A percentile compares a stretch with the other conserved stretches of the same genome.
phyloP scores from a whole-genome alignment of 53 echinoderm and acorn worm species.

The Glandiceps talaboti region DNA sequence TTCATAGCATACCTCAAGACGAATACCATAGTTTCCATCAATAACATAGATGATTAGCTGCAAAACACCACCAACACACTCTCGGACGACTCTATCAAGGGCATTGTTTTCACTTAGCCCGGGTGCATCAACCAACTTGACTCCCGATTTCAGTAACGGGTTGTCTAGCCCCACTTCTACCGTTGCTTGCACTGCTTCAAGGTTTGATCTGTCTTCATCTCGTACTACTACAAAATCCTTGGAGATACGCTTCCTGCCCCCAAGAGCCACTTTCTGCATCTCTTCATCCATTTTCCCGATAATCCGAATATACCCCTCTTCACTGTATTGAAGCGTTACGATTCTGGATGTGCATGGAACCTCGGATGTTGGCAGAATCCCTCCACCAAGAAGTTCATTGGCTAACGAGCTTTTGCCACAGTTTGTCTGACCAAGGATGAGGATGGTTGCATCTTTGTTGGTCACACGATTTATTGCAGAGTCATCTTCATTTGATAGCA shows the following conservation, averaged over 20 bases:
- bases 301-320: neutral
- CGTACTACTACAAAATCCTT: neutral
- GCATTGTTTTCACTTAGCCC: neutral
- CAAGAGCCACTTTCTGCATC: neutral
- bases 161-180: neutral
- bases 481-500: neutral
- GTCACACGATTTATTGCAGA: neutral
- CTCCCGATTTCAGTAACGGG: neutral
- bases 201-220: neutral
- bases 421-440: neutral
- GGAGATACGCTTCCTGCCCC: neutral
- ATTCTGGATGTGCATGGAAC: neutral
- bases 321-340: neutral
- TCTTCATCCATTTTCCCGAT: neutral
- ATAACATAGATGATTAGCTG: neutral
- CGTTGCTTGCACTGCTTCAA: neutral
- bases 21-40: neutral
- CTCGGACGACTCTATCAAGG: neutral
- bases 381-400: neutral
- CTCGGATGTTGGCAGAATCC: neutral
- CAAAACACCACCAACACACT: neutral
- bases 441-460: neutral
- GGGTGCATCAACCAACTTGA: neutral
- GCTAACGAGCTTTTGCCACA: neutral
- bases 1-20: neutral